phyloP scores from a whole-genome alignment of 2,113 vertebrate genomes.

The Oceanites oceanicus region DNA sequence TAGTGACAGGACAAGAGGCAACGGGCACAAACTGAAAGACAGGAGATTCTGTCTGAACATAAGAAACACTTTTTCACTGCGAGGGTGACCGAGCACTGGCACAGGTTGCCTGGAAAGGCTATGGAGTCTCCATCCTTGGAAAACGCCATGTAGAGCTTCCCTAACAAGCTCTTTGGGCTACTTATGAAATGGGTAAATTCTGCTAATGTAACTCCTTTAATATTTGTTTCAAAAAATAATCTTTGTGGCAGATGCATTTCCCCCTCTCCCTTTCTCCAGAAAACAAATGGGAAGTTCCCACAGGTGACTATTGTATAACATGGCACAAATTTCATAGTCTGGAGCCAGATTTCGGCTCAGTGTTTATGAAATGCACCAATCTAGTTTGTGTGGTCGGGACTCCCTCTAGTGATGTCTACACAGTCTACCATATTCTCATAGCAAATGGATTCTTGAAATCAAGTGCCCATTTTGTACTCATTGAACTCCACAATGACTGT shows the following conservation, averaged over 20 bases:
- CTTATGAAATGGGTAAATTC: not conserved
- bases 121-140: not conserved
- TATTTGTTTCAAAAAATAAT: not conserved
- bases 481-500: not conserved
- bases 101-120: not conserved
- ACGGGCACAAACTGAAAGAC: not conserved
- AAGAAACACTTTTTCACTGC: not conserved
- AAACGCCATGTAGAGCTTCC: not conserved
- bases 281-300: not conserved
- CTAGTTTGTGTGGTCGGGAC: slow-evolving; percentile 39
- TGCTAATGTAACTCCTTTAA: not conserved
- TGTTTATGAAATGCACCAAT: not conserved
- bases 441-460: not conserved
- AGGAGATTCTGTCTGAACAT: not conserved
- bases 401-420: slow-evolving; percentile 53
- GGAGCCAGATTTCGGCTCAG: not conserved
- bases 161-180: not conserved
- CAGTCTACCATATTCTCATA: not conserved
- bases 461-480: not conserved
- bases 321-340: not conserved
- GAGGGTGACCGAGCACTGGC: not conserved
- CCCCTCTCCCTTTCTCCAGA: not conserved
- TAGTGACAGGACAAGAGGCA: not conserved
- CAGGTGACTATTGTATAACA: not conserved
- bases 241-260: not conserved